Evolutionary conservation across 92 coral and sea anemone genomes (phyloP).

Genomic region (Nematostella vectensis): DNA sequence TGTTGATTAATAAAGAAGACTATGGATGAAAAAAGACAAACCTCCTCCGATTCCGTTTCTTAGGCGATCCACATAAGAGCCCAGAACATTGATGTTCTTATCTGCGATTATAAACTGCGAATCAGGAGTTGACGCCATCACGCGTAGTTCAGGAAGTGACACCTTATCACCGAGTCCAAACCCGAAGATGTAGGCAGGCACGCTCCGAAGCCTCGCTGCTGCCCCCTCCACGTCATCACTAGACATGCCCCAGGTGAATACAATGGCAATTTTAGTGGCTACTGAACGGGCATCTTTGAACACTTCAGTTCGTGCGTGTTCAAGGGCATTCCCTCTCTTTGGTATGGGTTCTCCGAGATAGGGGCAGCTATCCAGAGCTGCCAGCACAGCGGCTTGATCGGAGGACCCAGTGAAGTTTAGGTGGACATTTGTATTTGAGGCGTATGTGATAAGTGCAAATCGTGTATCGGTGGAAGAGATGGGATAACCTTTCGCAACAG

Average conservation of each 20-base stretch:
- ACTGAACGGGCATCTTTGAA: not conserved
- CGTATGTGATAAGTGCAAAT: not conserved
- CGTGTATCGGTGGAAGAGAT: not conserved
- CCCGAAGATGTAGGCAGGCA: constrained; percentile 11
- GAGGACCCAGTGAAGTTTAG: not conserved
- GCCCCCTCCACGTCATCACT: constrained; percentile 15
- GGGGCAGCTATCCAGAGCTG: not conserved
- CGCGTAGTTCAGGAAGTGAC: not conserved
- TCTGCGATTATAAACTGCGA: not conserved
- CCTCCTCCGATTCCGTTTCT: not conserved
- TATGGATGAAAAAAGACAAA: too few species aligned
- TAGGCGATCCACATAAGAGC: not conserved
- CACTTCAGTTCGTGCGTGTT: not conserved
- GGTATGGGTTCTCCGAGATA: not conserved
- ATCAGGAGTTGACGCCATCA: not conserved
- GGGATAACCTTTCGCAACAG: not conserved
- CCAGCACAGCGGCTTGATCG: not conserved
- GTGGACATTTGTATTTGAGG: not conserved
- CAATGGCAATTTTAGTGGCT: not conserved
- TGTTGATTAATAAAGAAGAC: too few species aligned
- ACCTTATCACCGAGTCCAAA: constrained; percentile 14
- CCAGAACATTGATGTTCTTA: not conserved
- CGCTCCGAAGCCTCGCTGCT: constrained; percentile 19
- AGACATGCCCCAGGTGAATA: constrained; percentile 3
- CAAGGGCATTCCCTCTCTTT: not conserved